A percentile compares a stretch with the other conserved stretches of the same genome.
Evolutionary conservation across 1,140 invertebrate species (phyloP).

Genomic region (Drosophila sturtevanti): DNA sequence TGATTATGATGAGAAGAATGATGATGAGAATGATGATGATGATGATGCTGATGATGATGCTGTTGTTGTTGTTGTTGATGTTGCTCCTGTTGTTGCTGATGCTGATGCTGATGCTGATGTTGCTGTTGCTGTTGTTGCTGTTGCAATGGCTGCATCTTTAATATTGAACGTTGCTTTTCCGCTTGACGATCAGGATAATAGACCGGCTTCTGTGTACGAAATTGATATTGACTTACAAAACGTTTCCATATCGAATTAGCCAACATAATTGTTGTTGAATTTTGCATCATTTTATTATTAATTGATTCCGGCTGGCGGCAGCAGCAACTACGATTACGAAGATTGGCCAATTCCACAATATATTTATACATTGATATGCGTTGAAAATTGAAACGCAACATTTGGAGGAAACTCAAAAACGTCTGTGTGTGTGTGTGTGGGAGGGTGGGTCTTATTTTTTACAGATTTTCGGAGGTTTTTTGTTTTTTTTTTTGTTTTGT

Average conservation of each 20-base stretch:
- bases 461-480: too few species aligned
- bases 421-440: background rate
- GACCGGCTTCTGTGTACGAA: conserved; percentile 41
- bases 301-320: background rate
- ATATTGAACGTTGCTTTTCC: background rate
- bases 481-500: too few species aligned
- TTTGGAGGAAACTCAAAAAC: conserved; percentile 20
- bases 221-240: conserved; percentile 66
- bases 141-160: conserved; percentile 41
- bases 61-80: conserved; percentile 3
- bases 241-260: conserved; percentile 26
- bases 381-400: conserved; percentile 57
- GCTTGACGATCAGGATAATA: conserved; percentile 70
- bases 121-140: conserved; percentile 3
- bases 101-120: conserved; percentile 1
- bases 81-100: too few species aligned
- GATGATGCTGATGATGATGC: background rate
- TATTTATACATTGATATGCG: conserved; percentile 12
- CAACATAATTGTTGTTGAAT: background rate
- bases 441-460: too few species aligned
- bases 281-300: background rate
- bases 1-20: too few species aligned
- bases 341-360: background rate
- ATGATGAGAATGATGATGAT: too few species aligned
- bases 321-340: background rate